phyloP scores from a whole-genome alignment of 2,888 invertebrate genomes.

The Rhorus exstirpatorius region DNA sequence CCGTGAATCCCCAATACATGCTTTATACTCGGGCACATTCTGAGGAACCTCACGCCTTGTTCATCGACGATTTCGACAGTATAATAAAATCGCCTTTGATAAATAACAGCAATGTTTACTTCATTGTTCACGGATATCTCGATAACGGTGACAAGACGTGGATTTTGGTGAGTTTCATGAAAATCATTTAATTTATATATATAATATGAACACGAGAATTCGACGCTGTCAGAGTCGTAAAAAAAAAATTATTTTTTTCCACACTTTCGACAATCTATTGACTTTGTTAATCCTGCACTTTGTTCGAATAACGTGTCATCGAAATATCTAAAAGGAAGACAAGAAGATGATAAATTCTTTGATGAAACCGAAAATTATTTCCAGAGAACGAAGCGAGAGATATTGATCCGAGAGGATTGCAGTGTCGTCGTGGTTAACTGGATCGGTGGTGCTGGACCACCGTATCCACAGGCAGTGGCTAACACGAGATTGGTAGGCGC shows the following conservation, averaged over 20 bases:
- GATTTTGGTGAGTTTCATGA: slow-evolving; percentile 88
- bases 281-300: too few species aligned
- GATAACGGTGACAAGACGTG: slow-evolving; percentile 94
- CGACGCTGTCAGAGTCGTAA: too few species aligned
- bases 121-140: slow-evolving; percentile 95
- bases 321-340: neutral
- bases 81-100: slow-evolving; percentile 89
- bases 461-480: slow-evolving; percentile 96
- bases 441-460: slow-evolving; percentile 94
- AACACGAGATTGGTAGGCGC: slow-evolving; percentile 95
- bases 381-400: slow-evolving; percentile 90
- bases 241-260: too few species aligned
- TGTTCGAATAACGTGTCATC: neutral
- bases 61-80: slow-evolving; percentile 90
- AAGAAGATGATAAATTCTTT: neutral
- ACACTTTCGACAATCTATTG: too few species aligned
- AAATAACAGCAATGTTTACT: slow-evolving; percentile 89
- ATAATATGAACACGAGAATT: too few species aligned
- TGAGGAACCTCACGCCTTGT: slow-evolving; percentile 88
- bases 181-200: too few species aligned
- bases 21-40: slow-evolving; percentile 88
- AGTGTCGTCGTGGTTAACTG: slow-evolving; percentile 94
- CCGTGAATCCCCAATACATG: slow-evolving; percentile 88
- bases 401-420: slow-evolving; percentile 91
- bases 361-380: slow-evolving; percentile 83